These are phyloP conservation scores for Teinopalpus imperialis DNA, from an alignment of 2,888 invertebrate species.

Conservation along the genomic window DNA sequence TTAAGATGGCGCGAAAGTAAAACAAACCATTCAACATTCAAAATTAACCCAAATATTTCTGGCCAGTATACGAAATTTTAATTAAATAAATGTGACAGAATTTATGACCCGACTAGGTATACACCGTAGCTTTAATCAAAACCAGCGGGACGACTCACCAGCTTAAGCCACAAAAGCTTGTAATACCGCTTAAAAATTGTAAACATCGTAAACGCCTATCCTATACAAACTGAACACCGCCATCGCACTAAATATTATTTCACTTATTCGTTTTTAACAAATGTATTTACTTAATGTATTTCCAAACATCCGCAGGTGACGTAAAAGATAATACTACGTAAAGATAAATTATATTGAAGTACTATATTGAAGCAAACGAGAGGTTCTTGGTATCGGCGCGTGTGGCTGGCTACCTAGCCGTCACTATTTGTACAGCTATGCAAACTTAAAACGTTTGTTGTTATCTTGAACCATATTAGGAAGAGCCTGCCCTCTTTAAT, in stretches of 20 bases:
- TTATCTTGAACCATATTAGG: slow-evolving; percentile 52
- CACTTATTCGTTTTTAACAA: background rate
- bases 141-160: too few species aligned
- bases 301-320: slow-evolving; percentile 27
- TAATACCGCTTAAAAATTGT: too few species aligned
- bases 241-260: background rate
- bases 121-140: too few species aligned
- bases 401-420: slow-evolving; percentile 64
- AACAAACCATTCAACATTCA: too few species aligned
- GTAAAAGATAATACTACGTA: slow-evolving; percentile 49
- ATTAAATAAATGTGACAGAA: too few species aligned
- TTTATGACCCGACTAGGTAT: too few species aligned
- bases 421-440: slow-evolving; percentile 76
- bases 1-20: too few species aligned
- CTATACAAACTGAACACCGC: background rate
- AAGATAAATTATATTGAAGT: slow-evolving; percentile 59
- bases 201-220: background rate
- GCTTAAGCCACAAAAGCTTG: too few species aligned
- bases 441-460: slow-evolving; percentile 63
- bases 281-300: slow-evolving; percentile 5
- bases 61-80: too few species aligned
- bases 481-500: slow-evolving; percentile 27
- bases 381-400: slow-evolving; percentile 68
- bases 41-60: too few species aligned
- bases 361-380: slow-evolving; percentile 59